These are phyloP conservation scores for Drosophila baimaii DNA, from an alignment of 1,140 invertebrate species.

Conservation along the genomic window DNA sequence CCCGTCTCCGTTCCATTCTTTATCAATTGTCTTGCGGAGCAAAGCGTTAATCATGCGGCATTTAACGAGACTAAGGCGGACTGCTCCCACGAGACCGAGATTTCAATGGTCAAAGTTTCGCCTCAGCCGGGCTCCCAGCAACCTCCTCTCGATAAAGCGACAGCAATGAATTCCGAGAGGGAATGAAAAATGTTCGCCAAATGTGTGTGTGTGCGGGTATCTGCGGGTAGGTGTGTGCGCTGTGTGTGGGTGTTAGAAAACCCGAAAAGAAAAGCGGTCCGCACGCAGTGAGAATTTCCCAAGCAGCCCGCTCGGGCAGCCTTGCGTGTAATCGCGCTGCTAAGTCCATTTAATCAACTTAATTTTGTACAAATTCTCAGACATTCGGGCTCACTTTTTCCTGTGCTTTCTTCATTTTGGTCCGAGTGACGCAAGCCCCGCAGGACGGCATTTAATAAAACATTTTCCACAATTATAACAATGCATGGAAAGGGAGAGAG, in stretches of 20 bases:
- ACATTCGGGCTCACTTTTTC: conserved; percentile 59
- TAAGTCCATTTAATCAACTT: conserved; percentile 83
- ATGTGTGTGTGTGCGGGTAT: conserved; percentile 30
- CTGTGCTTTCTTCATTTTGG: conserved; percentile 22
- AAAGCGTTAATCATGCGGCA: conserved; percentile 81
- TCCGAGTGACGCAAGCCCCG: conserved; percentile 57
- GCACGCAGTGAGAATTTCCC: conserved; percentile 39
- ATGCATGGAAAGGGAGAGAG: not conserved
- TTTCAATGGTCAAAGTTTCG: conserved; percentile 75
- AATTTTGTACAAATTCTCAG: conserved; percentile 81
- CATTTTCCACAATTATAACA: conserved; percentile 63
- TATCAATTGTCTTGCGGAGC: conserved; percentile 74
- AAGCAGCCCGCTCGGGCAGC: conserved; percentile 38
- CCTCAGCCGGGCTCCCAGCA: conserved; percentile 5
- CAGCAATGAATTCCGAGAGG: conserved; percentile 51
- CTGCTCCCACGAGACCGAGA: conserved; percentile 65
- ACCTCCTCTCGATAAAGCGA: conserved; percentile 48
- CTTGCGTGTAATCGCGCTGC: conserved; percentile 78
- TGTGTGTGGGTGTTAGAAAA: conserved; percentile 28
- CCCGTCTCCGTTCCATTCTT: conserved; percentile 46
- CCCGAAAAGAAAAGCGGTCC: conserved; percentile 34
- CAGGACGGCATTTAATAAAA: conserved; percentile 69
- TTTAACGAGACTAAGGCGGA: conserved; percentile 69
- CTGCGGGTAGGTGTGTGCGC: conserved; percentile 21
- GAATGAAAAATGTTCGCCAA: conserved; percentile 68